Conservation (phyloP, 1,140 invertebrate genomes). For the Bombus impatiens region DNA sequence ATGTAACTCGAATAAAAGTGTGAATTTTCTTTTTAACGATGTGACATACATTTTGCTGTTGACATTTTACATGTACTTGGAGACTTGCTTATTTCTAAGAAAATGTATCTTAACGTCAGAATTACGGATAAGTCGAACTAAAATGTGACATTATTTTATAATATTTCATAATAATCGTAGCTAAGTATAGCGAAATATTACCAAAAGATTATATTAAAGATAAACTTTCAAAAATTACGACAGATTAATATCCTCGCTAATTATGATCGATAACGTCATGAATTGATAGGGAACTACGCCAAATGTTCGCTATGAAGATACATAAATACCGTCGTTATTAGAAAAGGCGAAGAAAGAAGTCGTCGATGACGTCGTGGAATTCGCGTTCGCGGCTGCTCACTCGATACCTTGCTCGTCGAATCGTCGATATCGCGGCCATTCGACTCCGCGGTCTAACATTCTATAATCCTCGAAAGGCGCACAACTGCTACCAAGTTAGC, state of each 20-base stretch:
- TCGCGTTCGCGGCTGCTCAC: constrained; percentile 4
- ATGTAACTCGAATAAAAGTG: not conserved
- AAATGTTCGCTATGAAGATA: not conserved
- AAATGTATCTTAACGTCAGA: too few relatives aligned
- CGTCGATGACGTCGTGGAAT: constrained; percentile 11
- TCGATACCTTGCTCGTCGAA: constrained; percentile 30
- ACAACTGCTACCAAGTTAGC: not conserved
- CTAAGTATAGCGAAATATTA: too few relatives aligned
- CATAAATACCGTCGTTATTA: not conserved
- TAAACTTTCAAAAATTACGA: not conserved
- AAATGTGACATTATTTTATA: too few relatives aligned
- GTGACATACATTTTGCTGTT: not conserved
- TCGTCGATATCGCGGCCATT: constrained; percentile 37
- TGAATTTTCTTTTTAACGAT: not conserved
- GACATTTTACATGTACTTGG: too few relatives aligned
- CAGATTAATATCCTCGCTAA: not conserved
- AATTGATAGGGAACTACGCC: not conserved
- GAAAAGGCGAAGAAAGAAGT: constrained; percentile 2
- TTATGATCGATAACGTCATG: not conserved
- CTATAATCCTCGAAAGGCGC: not conserved
- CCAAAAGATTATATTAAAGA: too few relatives aligned
- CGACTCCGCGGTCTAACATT: constrained; percentile 9
- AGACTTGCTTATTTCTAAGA: too few relatives aligned
- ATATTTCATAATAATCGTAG: too few relatives aligned
- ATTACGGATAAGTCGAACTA: too few relatives aligned